These are phyloP conservation scores for Oxygymnocypris stewartii DNA, from an alignment of 2,113 vertebrate species.

Conservation along the genomic window DNA sequence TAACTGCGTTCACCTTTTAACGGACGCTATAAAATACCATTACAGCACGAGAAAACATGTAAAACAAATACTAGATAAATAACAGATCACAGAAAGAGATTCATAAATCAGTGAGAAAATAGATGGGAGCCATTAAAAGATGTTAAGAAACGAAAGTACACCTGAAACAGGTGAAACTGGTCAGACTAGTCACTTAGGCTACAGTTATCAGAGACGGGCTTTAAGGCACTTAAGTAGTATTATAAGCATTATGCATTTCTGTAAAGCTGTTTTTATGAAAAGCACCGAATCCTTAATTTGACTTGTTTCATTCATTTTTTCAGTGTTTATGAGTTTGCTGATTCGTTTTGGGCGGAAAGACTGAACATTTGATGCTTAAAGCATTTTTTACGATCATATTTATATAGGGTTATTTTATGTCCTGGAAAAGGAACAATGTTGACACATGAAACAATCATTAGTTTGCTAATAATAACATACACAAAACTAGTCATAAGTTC, in stretches of 20 bases:
- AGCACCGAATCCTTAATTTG: too few relatives aligned
- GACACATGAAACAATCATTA: not conserved
- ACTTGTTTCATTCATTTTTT: too few relatives aligned
- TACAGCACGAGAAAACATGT: not conserved
- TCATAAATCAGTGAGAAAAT: too few relatives aligned
- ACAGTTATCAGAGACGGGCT: not conserved
- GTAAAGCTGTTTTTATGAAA: not conserved
- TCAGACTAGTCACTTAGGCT: not conserved
- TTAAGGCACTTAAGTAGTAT: not conserved
- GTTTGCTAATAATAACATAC: too few relatives aligned
- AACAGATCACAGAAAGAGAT: too few relatives aligned
- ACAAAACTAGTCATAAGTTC: too few relatives aligned
- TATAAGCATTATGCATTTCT: not conserved
- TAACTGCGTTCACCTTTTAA: not conserved
- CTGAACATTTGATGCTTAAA: not conserved
- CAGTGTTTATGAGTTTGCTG: not conserved
- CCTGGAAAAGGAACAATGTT: not conserved
- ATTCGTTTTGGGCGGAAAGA: not conserved
- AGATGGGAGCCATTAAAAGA: too few relatives aligned
- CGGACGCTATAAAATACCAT: not conserved
- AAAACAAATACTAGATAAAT: too few relatives aligned
- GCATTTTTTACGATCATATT: not conserved
- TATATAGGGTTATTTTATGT: not conserved
- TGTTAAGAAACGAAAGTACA: too few relatives aligned
- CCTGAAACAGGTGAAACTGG: too few relatives aligned